Percentiles rank a stretch among this genome's conserved stretches.
These are phyloP conservation scores for Acrossocheilus wenchowensis DNA, from an alignment of 2,797 vertebrate genomes.

Conservation along the genomic window DNA sequence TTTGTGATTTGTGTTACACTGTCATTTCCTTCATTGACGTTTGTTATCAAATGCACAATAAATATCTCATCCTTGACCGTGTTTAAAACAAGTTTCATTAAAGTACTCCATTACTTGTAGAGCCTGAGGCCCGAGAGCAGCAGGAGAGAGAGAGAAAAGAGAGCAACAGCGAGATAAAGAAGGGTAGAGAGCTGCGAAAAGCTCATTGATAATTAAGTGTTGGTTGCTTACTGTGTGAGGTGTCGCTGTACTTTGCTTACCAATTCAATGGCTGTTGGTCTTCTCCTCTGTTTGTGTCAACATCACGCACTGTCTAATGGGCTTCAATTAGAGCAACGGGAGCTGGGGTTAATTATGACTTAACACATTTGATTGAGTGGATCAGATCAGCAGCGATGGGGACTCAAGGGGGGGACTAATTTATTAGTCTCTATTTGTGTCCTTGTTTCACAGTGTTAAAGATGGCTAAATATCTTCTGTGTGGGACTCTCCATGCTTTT, in stretches of 20 bases:
- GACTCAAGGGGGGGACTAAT: conserved; percentile 66
- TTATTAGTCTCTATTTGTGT: conserved; percentile 59
- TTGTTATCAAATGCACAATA: conserved; percentile 75
- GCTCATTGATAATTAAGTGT: conserved; percentile 88
- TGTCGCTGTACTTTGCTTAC: conserved; percentile 62
- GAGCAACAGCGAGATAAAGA: conserved; percentile 31
- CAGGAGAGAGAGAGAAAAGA: conserved; percentile 25
- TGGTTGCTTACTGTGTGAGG: conserved; percentile 83
- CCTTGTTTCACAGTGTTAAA: conserved; percentile 51
- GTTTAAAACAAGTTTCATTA: conserved; percentile 87
- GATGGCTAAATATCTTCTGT: conserved; percentile 35
- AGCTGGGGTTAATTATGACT: conserved; percentile 84
- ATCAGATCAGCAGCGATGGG: conserved; percentile 72
- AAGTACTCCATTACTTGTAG: conserved; percentile 82
- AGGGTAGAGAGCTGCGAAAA: conserved; percentile 75
- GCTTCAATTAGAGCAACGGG: conserved; percentile 84
- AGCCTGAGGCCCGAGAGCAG: conserved; percentile 71
- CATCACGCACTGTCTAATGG: conserved; percentile 81
- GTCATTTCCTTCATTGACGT: conserved; percentile 9
- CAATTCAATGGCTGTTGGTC: conserved; percentile 58
- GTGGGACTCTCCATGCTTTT: conserved; percentile 42
- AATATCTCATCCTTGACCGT: conserved; percentile 76
- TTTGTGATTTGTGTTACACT: background rate
- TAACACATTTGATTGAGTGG: conserved; percentile 83
- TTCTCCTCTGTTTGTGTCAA: conserved; percentile 77